A percentile compares a stretch with the other conserved stretches of the same genome.
Evolutionary conservation across 1,140 invertebrate genomes (phyloP).

Genomic region (Pararge aegeria): DNA sequence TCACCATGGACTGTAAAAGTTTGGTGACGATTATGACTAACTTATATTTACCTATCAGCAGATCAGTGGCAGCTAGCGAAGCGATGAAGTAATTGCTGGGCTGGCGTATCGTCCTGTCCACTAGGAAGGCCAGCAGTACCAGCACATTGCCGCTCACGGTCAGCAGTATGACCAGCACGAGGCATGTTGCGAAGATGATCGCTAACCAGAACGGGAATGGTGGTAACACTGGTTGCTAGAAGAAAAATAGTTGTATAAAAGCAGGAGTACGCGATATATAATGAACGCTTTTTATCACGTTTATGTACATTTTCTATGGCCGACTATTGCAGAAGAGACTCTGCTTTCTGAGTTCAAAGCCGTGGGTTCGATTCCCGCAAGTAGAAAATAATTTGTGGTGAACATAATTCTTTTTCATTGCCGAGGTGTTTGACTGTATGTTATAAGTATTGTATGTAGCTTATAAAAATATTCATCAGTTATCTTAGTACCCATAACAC

Average conservation of each 20-base stretch:
- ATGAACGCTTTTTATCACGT: too few species aligned
- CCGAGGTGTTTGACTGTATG: too few species aligned
- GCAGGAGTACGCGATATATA: not conserved
- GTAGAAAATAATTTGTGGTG: too few species aligned
- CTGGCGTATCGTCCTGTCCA: constrained; percentile 97
- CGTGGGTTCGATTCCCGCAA: too few species aligned
- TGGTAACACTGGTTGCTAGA: constrained; percentile 83
- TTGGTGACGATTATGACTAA: not conserved
- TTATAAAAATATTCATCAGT: too few species aligned
- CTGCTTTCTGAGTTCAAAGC: too few species aligned
- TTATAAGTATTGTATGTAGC: too few species aligned
- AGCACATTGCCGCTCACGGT: constrained; percentile 98
- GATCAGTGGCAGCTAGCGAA: constrained; percentile 97
- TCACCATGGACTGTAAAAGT: too few species aligned
- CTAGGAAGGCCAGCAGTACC: constrained; percentile 97
- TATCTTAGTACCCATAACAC: too few species aligned
- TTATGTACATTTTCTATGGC: too few species aligned
- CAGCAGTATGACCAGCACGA: constrained; percentile 93
- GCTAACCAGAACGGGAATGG: constrained; percentile 96
- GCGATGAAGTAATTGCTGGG: constrained; percentile 99
- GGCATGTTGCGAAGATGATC: constrained; percentile 93
- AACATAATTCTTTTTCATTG: too few species aligned
- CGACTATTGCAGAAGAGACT: too few species aligned
- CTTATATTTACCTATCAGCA: constrained; percentile 94
- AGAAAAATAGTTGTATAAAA: constrained; percentile 21